Evolutionary conservation across 1,140 invertebrate genomes (phyloP).

Genomic region (Eupristina koningsbergeri): DNA sequence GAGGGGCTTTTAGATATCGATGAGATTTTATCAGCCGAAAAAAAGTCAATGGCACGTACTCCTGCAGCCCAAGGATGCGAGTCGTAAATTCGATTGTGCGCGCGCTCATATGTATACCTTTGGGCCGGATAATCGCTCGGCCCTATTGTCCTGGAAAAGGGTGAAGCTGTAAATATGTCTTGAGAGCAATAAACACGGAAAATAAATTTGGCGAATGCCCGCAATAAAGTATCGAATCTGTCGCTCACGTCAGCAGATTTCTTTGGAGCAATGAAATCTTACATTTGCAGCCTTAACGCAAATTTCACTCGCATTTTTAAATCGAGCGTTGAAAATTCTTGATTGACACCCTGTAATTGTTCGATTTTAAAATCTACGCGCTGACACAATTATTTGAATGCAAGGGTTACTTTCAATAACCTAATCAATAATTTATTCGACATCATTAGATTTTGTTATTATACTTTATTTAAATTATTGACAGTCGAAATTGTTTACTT

Average conservation of each 20-base stretch:
- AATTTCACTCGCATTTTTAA: slow-evolving; percentile 6
- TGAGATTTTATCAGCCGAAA: slow-evolving; percentile 47
- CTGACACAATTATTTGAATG: neutral
- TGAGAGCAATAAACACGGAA: slow-evolving; percentile 36
- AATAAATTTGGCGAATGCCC: slow-evolving; percentile 34
- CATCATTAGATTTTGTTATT: too few species aligned
- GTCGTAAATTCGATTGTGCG: slow-evolving; percentile 48
- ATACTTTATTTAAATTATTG: too few species aligned
- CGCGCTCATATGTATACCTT: slow-evolving; percentile 20
- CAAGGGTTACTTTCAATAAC: neutral
- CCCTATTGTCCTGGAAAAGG: slow-evolving; percentile 24
- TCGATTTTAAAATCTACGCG: neutral
- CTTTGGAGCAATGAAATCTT: slow-evolving; percentile 20
- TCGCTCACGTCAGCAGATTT: slow-evolving; percentile 39
- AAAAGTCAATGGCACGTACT: slow-evolving; percentile 33
- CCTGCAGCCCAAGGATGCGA: neutral
- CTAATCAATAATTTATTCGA: too few species aligned
- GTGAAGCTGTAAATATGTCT: slow-evolving; percentile 46
- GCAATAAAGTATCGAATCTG: slow-evolving; percentile 45
- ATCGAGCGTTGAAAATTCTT: slow-evolving; percentile 22
- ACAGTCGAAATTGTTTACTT: too few species aligned
- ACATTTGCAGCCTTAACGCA: neutral
- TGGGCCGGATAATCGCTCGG: neutral
- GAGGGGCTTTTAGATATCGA: slow-evolving; percentile 35
- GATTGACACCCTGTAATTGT: slow-evolving; percentile 3